Conservation (phyloP, 2,888 invertebrate genomes). For the Pterobdella sp. region DNA sequence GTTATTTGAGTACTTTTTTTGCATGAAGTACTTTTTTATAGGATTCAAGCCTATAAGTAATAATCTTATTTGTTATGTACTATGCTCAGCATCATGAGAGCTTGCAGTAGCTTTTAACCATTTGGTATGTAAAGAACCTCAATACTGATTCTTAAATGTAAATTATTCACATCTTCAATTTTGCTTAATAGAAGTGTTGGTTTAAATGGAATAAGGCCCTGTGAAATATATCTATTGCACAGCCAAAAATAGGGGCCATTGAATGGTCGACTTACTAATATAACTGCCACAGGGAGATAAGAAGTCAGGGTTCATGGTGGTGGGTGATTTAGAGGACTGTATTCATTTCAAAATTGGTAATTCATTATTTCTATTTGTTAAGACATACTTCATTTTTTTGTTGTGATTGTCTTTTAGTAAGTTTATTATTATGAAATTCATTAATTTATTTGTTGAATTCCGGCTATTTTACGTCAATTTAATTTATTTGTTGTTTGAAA, state of each 20-base stretch:
- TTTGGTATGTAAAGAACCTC: neutral
- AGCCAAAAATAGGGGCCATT: too few relatives aligned
- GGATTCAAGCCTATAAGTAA: too few relatives aligned
- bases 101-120: neutral
- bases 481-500: neutral
- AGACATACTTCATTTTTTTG: neutral
- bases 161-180: too few relatives aligned
- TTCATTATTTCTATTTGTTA: neutral
- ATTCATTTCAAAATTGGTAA: conserved; percentile 25
- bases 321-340: conserved; percentile 85
- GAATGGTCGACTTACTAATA: too few relatives aligned
- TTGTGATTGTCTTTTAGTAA: neutral
- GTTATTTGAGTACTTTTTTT: too few relatives aligned
- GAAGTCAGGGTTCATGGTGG: conserved; percentile 95
- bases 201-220: too few relatives aligned
- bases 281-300: conserved; percentile 54
- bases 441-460: neutral
- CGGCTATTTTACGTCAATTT: neutral
- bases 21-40: too few relatives aligned
- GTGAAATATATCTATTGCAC: too few relatives aligned
- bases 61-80: too few relatives aligned
- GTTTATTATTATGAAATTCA: neutral
- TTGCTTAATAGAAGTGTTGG: too few relatives aligned
- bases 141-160: too few relatives aligned
- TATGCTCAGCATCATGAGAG: too few relatives aligned